Percentiles rank a stretch among this genome's conserved stretches.
Conservation (phyloP, 2,888 invertebrate species). For the Amblyjoppa proteus region DNA sequence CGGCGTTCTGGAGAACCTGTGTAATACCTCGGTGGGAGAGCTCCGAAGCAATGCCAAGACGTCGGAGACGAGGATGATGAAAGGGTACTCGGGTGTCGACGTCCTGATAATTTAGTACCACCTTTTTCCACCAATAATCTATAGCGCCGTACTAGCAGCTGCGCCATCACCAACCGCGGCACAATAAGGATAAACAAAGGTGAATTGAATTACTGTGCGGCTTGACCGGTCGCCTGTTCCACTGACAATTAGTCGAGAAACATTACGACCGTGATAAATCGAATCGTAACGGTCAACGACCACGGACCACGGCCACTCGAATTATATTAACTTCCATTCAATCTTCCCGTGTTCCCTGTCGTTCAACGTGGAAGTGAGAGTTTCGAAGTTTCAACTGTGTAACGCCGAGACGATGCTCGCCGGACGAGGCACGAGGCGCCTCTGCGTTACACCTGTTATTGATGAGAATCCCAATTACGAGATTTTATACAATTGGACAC, state of each 20-base stretch:
- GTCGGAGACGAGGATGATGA: slow-evolving; percentile 16
- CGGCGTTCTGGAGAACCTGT: slow-evolving; percentile 8
- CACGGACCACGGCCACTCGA: slow-evolving; percentile 34
- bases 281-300: slow-evolving; percentile 37
- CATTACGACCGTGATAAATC: slow-evolving; percentile 52
- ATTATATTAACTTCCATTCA: slow-evolving; percentile 29
- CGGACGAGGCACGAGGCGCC: slow-evolving; percentile 36
- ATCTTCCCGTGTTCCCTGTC: neutral
- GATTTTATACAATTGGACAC: slow-evolving; percentile 39
- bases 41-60: neutral
- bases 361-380: neutral
- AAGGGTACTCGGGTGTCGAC: slow-evolving; percentile 16
- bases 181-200: slow-evolving; percentile 15
- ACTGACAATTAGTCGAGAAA: slow-evolving; percentile 47
- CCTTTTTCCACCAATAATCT: slow-evolving; percentile 24
- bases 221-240: slow-evolving; percentile 11
- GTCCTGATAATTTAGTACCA: slow-evolving; percentile 17
- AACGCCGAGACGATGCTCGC: neutral
- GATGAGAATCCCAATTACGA: slow-evolving; percentile 45
- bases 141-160: slow-evolving; percentile 9
- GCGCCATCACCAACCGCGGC: neutral
- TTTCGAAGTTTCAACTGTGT: slow-evolving; percentile 26
- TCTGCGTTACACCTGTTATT: slow-evolving; percentile 48
- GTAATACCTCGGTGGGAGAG: neutral
- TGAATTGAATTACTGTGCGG: slow-evolving; percentile 38